These are phyloP conservation scores for Mamestra brassicae DNA, from an alignment of 2,888 invertebrate genomes.

Conservation along the genomic window DNA sequence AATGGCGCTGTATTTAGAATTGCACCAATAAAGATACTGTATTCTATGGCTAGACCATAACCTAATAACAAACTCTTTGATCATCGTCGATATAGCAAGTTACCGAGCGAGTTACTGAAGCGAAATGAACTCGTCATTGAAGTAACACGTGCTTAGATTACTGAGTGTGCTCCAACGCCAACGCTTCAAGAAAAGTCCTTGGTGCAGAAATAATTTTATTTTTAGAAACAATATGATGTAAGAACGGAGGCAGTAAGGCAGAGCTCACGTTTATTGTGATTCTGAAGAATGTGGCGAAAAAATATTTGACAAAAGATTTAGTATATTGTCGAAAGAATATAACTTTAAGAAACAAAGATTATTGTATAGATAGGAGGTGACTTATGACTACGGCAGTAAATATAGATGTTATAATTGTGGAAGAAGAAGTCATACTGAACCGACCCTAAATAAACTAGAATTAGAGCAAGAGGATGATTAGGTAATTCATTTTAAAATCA, in stretches of 20 bases:
- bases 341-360: background rate
- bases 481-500: background rate
- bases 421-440: background rate
- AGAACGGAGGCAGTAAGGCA: constrained; percentile 9
- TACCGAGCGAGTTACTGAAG: constrained; percentile 28
- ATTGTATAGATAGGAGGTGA: background rate
- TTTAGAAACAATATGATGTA: constrained; percentile 40
- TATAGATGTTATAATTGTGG: background rate
- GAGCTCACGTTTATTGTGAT: constrained; percentile 10
- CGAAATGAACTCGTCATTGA: constrained; percentile 53
- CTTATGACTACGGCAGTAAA: background rate
- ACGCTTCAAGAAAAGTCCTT: constrained; percentile 51
- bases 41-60: background rate
- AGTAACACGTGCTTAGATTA: constrained; percentile 56
- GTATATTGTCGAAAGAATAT: background rate
- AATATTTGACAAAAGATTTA: background rate
- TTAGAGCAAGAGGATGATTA: background rate
- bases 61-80: constrained; percentile 31
- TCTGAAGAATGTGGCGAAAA: constrained; percentile 10
- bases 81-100: constrained; percentile 20
- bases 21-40: background rate
- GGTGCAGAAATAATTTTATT: constrained; percentile 40
- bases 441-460: background rate
- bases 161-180: constrained; percentile 28
- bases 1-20: background rate